Base-by-base conservation (phyloP, 2,113 vertebrate species). In the Festucalex cinctus region DNA sequence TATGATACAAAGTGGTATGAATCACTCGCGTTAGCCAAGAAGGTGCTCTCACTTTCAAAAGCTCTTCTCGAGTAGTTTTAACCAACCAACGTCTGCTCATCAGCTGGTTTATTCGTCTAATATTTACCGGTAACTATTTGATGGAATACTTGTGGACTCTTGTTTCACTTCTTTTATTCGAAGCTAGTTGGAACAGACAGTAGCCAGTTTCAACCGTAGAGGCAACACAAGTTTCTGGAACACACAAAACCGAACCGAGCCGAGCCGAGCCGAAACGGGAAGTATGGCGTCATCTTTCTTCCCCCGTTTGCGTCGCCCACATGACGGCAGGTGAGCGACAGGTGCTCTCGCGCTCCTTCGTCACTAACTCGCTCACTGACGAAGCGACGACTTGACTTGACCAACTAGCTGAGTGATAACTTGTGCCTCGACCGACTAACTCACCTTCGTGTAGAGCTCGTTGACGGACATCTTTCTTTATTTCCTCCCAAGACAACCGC, bases 371-470 rank as follows among this genome's bases (percentile, higher is more conserved):
- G 14, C 24, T 9, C 24, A 20, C 2, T 1, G 16, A 4, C 43
- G 24, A n/a, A n/a, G n/a, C n/a, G n/a, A n/a, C n/a, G n/a, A n/a
- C n/a, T n/a, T n/a, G n/a, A n/a, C n/a, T n/a, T n/a, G n/a, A n/a
- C n/a, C 7, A 5, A 28, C 24, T 6, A 56, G 28, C 13, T 17
- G 8, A 24, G 49, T 9, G 22, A 54, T 6, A 12, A 56, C 13
- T 26, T 13, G 5, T 16, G 6, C 13, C 24, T 6, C 7, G 7
- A 32, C 32, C 24, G 53, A 16, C 5, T 14, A n/a, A 73, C 91
- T 91, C 80, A 93, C 91, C 91, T 84, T 86, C 14, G 90, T 91
- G 80, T 78, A 93, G 66, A 93, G 70, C 57, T 93, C 91, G 83
- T 87, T 88, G 69, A 93, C 86, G 20, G 91, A 92, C 91, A 93